phyloP scores from a whole-genome alignment of 2,113 vertebrate genomes.

The Xiphophorus couchianus region DNA sequence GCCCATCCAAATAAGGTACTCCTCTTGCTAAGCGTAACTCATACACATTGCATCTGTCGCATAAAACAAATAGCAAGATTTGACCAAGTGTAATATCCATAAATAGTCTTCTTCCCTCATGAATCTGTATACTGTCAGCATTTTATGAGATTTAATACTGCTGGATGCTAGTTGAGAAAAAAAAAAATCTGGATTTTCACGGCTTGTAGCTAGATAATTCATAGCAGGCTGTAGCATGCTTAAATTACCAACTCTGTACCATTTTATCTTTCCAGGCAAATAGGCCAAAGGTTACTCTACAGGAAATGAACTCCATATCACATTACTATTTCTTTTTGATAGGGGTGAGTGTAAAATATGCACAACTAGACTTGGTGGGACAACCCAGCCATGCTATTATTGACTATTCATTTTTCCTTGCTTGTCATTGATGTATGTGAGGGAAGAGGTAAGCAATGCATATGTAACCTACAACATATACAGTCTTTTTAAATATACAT shows the following conservation, averaged over 20 bases:
- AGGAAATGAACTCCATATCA: conserved; percentile 77
- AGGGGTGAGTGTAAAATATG: conserved; percentile 72
- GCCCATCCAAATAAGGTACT: background rate
- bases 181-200: conserved; percentile 33
- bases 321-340: conserved; percentile 68
- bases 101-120: background rate
- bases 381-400: conserved; percentile 68
- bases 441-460: conserved; percentile 83
- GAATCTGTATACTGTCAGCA: conserved; percentile 1
- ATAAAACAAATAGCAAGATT: background rate
- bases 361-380: conserved; percentile 49
- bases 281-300: conserved; percentile 68
- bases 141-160: conserved; percentile 4
- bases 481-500: conserved; percentile 87
- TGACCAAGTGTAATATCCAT: background rate
- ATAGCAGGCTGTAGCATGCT: conserved; percentile 51
- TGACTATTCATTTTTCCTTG: conserved; percentile 77
- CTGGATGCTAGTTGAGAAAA: conserved; percentile 16
- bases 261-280: conserved; percentile 61
- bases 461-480: conserved; percentile 81
- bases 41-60: background rate
- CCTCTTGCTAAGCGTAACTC: background rate
- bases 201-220: conserved; percentile 58
- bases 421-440: conserved; percentile 90
- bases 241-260: conserved; percentile 64